Conservation (phyloP, 2,113 vertebrate species). For the Scomber scombrus region DNA sequence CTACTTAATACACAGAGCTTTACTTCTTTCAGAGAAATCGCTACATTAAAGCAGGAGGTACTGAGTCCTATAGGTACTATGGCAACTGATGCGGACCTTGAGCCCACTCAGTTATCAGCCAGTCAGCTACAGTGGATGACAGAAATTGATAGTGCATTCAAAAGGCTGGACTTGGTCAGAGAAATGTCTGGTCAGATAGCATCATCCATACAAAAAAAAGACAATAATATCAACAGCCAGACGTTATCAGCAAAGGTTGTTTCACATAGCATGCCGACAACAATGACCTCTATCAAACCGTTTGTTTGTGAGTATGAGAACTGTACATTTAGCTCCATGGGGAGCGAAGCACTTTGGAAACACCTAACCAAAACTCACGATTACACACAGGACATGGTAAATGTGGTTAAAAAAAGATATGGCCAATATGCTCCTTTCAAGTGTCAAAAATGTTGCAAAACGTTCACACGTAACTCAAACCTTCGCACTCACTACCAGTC, state of each 20-base stretch:
- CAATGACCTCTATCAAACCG: slow-evolving; percentile 85
- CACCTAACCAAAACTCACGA: slow-evolving; percentile 94
- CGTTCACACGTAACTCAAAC: slow-evolving; percentile 97
- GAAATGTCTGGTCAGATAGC: slow-evolving; percentile 63
- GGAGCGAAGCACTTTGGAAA: slow-evolving; percentile 93
- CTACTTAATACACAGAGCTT: slow-evolving; percentile 63
- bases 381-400: slow-evolving; percentile 92
- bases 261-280: slow-evolving; percentile 62
- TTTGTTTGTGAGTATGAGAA: slow-evolving; percentile 89
- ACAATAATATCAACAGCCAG: slow-evolving; percentile 47
- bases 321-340: slow-evolving; percentile 92
- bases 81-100: slow-evolving; percentile 69
- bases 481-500: slow-evolving; percentile 93
- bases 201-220: slow-evolving; percentile 2
- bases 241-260: slow-evolving; percentile 56
- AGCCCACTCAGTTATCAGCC: slow-evolving; percentile 66
- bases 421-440: slow-evolving; percentile 94
- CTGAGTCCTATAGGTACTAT: slow-evolving; percentile 35
- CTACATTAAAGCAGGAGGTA: slow-evolving; percentile 14
- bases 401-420: slow-evolving; percentile 91
- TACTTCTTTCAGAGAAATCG: slow-evolving; percentile 62
- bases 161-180: slow-evolving; percentile 89
- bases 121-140: slow-evolving; percentile 86
- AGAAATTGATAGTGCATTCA: slow-evolving; percentile 90
- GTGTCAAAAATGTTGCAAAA: slow-evolving; percentile 93